Base-by-base conservation (phyloP, 2,888 invertebrate genomes). In the Calliphora vomitoria region DNA sequence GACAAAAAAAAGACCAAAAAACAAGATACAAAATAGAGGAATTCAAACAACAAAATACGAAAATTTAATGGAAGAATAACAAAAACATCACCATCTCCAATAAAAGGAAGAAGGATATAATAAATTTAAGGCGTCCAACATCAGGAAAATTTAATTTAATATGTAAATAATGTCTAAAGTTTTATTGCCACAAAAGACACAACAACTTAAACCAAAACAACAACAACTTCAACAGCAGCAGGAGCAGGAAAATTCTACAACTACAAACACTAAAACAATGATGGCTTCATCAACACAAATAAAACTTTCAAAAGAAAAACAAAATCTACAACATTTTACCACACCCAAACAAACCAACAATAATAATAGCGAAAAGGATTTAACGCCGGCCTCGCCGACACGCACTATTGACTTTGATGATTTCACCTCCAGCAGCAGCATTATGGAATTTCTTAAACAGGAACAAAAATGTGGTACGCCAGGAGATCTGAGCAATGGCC, bases 371-470 rank as follows among this genome's bases (percentile, higher is more conserved):
- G 74, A 68, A 58, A 64, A 72, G 31, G 31, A 75, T 47, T 58
- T 69, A n/a, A 47, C 55, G 50, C 75, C 85, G 47, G 64, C 44
- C 35, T 82, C 87, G 11, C 79, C 85, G 1, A 71, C 82, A 31
- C 68, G 55, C 55, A 58, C 78, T 66, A 76, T 89, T 50, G 91
- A 92, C 76, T 90, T 90, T 71, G 92, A 92, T 85, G 93, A 94
- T 85, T 93, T 92, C 74, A 92, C 91, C 18, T 91, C 92, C 58
- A 92, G 89, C 83, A 93, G 93, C 68, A 94, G 94, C 50, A 93
- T 94, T 58, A 89, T 94, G 25, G 94, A 94, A 83, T 94, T 94
- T 76, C 90, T 94, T 64, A 91, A 92, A 84, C 92, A 93, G 85
- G 94, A 94, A 86, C 92, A 92, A 82, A 92, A 92, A 88, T 94